phyloP scores from a whole-genome alignment of 2,797 vertebrate species.

The Rhinogobio ventralis region DNA sequence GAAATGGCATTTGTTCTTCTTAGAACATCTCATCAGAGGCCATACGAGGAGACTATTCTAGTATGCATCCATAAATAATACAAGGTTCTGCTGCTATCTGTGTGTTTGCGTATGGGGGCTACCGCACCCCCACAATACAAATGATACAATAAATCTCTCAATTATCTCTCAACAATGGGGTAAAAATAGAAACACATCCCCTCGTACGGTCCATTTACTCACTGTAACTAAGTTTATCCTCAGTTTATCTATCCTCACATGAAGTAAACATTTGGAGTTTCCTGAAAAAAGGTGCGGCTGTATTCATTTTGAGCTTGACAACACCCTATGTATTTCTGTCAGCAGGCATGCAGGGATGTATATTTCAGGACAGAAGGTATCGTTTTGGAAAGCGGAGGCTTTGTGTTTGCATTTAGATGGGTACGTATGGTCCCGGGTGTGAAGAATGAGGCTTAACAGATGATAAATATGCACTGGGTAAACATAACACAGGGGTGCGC shows the following conservation, averaged over 20 bases:
- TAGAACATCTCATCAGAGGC: neutral
- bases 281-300: slow-evolving; percentile 18
- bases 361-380: slow-evolving; percentile 14
- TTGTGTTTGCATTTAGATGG: slow-evolving; percentile 36
- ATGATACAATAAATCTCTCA: neutral
- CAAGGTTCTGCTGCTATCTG: neutral
- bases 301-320: slow-evolving; percentile 15
- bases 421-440: slow-evolving; percentile 9
- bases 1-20: slow-evolving; percentile 36
- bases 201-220: neutral
- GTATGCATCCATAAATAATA: slow-evolving; percentile 35
- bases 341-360: slow-evolving; percentile 1
- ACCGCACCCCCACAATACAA: neutral
- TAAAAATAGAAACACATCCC: slow-evolving; percentile 26
- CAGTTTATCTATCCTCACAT: slow-evolving; percentile 10
- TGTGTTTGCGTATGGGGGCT: neutral
- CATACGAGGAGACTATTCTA: slow-evolving; percentile 20
- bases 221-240: slow-evolving; percentile 13
- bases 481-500: slow-evolving; percentile 23
- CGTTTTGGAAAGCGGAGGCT: slow-evolving; percentile 4
- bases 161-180: slow-evolving; percentile 30
- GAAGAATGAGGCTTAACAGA: slow-evolving; percentile 20
- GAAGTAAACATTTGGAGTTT: slow-evolving; percentile 24
- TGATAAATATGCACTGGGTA: slow-evolving; percentile 16
- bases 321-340: slow-evolving; percentile 29